Evolutionary conservation across 2,888 invertebrate genomes (phyloP), one percentile per base, ranked within the genome.

Genomic region (Drosophila phalerata): DNA sequence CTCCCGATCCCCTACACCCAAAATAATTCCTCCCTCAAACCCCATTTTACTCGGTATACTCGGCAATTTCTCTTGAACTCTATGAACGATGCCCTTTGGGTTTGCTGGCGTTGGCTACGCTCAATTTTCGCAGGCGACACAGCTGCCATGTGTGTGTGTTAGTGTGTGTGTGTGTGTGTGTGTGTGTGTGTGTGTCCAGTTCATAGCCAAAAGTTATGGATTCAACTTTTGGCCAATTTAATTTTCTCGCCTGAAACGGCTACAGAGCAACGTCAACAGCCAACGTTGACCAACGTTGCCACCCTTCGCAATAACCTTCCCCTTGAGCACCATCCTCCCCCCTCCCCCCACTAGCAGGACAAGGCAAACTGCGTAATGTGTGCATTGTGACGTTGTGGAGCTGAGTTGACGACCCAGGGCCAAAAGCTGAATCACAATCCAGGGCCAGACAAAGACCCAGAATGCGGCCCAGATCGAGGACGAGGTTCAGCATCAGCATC

Each of bases 151-250:
- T 51, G 19, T 32, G 28, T 13, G 38, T 43, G 32, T n/a, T n/a
- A n/a, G n/a, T 38, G 37, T 38, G 49, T 40, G 56, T 63, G 25
- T 40, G 43, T 38, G 60, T 51, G 38, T 45, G 53, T 43, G 56
- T 32, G 43, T 22, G 48, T 25, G 64, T 49, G 79, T 88, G 66
- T 77, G 73, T 77, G 73, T 77, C 67, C 81, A 67, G 88, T 75
- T 76, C 69, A 86, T 86, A 84, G 82, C 79, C 80, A 89, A 82
- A 86, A 86, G 86, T 86, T 86, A 86, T 86, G 90, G 86, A 86
- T 86, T 87, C 87, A 87, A 90, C 89, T 87, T 90, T 90, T 91
- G 90, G 91, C 90, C 90, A 90, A 90, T 90, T 90, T 90, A 91
- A 90, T 90, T 91, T 90, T 90, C 90, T 90, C 90, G 90, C 90